Evolutionary conservation across 1,140 invertebrate species (phyloP), one percentile per base, ranked within the genome.

Genomic region (Spodoptera frugiperda): DNA sequence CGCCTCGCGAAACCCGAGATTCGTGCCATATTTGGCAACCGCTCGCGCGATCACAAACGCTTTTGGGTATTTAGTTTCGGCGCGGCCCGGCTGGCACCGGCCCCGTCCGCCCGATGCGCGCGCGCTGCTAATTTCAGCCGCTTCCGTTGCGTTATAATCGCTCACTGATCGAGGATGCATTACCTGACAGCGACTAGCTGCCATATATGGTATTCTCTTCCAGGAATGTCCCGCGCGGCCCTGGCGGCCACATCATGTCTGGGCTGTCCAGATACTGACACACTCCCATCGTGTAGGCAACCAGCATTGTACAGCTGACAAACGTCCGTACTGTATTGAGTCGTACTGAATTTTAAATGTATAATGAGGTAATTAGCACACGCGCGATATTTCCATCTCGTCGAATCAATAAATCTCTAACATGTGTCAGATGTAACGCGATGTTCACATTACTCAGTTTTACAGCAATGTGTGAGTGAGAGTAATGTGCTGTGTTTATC

Each of bases 41-140:
- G 85, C 78, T 73, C 74, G 82, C 75, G 84, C 85, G 87, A 82
- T 85, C 83, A 78, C 83, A 75, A 81, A 87, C 89, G 83, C 84
- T 85, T 93, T 93, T 93, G 90, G 91, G 84, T 91, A 91, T 93
- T 90, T 90, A 88, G 89, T 91, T 91, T 91, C 90, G 83, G 82
- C 81, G 72, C 75, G 77, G 80, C 72, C 82, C 77, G 79, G 67
- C 77, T 68, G 78, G 84, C 82, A 85, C 82, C 79, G 79, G 76
- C 72, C 78, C 80, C 70, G 61, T 39, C 77, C 63, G 65, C 70
- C 55, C 70, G 49, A 76, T 70, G 72, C 78, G 73, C 67, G 78
- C 78, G 79, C 76, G 78, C 80, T 72, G 72, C 82, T 82, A 81
- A 83, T 83, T 83, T 84, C 81, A 78, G 79, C 79, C 77, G 81